Conservation (phyloP, 1,140 invertebrate species). For the Periplaneta americana region DNA sequence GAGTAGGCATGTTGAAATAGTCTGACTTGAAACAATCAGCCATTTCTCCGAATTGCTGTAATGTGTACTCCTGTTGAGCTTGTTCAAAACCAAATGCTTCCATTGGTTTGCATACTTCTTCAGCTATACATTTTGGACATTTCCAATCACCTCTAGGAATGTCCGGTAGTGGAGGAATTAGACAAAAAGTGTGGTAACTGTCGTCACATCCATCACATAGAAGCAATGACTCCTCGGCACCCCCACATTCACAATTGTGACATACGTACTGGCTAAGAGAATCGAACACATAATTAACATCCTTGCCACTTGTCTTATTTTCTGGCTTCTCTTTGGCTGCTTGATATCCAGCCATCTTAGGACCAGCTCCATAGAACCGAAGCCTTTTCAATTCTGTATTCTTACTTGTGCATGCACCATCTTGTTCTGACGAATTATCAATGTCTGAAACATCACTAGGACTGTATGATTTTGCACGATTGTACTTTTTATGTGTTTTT, state of each 20-base stretch:
- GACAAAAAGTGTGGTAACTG: slow-evolving; percentile 96
- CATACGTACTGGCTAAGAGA: slow-evolving; percentile 85
- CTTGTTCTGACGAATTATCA: slow-evolving; percentile 31
- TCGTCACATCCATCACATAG: slow-evolving; percentile 97
- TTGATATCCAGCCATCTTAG: slow-evolving; percentile 78
- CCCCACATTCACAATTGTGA: slow-evolving; percentile 86
- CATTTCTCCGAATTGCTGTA: slow-evolving; percentile 98
- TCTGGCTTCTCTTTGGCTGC: slow-evolving; percentile 43
- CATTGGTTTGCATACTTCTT: slow-evolving; percentile 87
- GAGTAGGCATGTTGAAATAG: slow-evolving; percentile 96
- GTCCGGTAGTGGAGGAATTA: slow-evolving; percentile 86
- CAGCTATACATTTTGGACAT: slow-evolving; percentile 87
- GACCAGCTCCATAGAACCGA: slow-evolving; percentile 82
- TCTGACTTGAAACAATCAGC: slow-evolving; percentile 99
- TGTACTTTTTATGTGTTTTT: slow-evolving; percentile 53
- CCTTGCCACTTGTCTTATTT: slow-evolving; percentile 44
- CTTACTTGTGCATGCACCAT: slow-evolving; percentile 24
- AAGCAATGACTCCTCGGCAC: slow-evolving; percentile 92
- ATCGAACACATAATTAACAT: slow-evolving; percentile 42
- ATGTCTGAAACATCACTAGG: no score
- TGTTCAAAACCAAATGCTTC: slow-evolving; percentile 98
- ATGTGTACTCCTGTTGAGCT: slow-evolving; percentile 86
- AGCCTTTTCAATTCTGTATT: slow-evolving; percentile 76
- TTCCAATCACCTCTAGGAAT: slow-evolving; percentile 91
- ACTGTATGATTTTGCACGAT: slow-evolving; percentile 58